Conservation (phyloP, 1,140 invertebrate genomes). For the Chironomus tepperi region DNA sequence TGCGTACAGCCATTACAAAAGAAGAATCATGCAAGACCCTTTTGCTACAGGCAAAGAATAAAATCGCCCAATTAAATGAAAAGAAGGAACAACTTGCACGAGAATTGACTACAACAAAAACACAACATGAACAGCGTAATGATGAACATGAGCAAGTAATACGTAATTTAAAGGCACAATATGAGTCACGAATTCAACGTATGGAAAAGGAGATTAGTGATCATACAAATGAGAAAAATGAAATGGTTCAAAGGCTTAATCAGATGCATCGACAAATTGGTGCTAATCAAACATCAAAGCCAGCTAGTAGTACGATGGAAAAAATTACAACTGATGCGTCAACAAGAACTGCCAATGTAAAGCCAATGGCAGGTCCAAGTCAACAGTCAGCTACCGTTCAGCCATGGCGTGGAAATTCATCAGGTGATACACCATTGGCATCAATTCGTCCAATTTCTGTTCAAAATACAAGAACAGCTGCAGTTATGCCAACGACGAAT, state of each 20-base stretch:
- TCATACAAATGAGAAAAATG: slow-evolving; percentile 51
- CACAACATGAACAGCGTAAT: slow-evolving; percentile 41
- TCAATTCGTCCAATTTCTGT: slow-evolving; percentile 86
- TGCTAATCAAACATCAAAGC: slow-evolving; percentile 57
- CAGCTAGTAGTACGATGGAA: slow-evolving; percentile 54
- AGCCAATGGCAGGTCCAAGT: slow-evolving; percentile 29
- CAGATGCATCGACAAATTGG: slow-evolving; percentile 73
- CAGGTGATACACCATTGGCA: slow-evolving; percentile 66
- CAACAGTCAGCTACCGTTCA: slow-evolving; percentile 48
- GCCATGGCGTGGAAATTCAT: slow-evolving; percentile 43
- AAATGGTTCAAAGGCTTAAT: slow-evolving; percentile 50
- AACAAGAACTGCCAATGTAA: slow-evolving; percentile 74
- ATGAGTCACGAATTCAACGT: slow-evolving; percentile 58
- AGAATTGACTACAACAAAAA: slow-evolving; percentile 51
- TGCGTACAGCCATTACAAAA: slow-evolving; percentile 55
- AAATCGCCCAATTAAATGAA: slow-evolving; percentile 59
- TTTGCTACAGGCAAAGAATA: slow-evolving; percentile 60
- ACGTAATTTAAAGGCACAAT: slow-evolving; percentile 57
- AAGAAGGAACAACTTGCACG: slow-evolving; percentile 51
- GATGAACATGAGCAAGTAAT: slow-evolving; percentile 52
- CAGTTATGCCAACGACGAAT: slow-evolving; percentile 53
- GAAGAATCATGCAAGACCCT: slow-evolving; percentile 65
- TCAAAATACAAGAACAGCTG: slow-evolving; percentile 59
- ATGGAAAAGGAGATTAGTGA: slow-evolving; percentile 70
- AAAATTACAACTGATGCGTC: slow-evolving; percentile 67